These are phyloP conservation scores for Drosophila nikananu DNA, from an alignment of 1,140 invertebrate genomes.

Conservation along the genomic window DNA sequence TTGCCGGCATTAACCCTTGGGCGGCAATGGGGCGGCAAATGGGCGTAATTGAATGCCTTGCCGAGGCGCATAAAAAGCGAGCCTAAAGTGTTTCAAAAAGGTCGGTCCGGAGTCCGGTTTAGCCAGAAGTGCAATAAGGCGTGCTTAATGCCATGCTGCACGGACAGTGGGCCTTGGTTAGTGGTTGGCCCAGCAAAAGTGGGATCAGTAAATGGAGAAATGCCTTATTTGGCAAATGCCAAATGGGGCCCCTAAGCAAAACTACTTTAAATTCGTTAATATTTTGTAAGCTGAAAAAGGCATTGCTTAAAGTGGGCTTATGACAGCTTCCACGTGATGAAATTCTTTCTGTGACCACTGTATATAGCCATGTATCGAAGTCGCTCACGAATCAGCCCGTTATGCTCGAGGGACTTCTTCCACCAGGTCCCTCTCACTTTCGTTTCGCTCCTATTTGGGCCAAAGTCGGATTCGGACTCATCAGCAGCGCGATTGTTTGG, in stretches of 20 bases:
- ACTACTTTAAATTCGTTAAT: background rate
- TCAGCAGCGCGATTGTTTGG: slow-evolving; percentile 42
- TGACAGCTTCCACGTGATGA: background rate
- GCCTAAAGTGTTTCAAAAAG: slow-evolving; percentile 55
- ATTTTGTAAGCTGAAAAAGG: background rate
- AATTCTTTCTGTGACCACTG: slow-evolving; percentile 9
- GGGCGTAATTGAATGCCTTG: slow-evolving; percentile 64
- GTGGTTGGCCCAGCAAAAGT: background rate
- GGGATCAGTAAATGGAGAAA: no score
- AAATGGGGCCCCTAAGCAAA: background rate
- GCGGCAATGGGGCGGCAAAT: slow-evolving; percentile 53
- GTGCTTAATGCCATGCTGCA: slow-evolving; percentile 26
- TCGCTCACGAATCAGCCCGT: slow-evolving; percentile 24
- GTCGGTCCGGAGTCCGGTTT: slow-evolving; percentile 8
- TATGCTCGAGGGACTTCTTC: slow-evolving; percentile 35
- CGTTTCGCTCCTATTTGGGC: slow-evolving; percentile 29
- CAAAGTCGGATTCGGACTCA: slow-evolving; percentile 36
- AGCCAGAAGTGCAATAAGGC: slow-evolving; percentile 38
- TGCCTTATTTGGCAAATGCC: background rate
- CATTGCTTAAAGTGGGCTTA: background rate
- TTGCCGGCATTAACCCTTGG: slow-evolving; percentile 59
- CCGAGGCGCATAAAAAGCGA: slow-evolving; percentile 46
- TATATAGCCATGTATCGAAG: slow-evolving; percentile 9
- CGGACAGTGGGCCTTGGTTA: slow-evolving; percentile 11
- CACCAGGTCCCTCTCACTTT: slow-evolving; percentile 29